A percentile compares a stretch with the other conserved stretches of the same genome.
These are phyloP conservation scores for Cryptocheilus praepositus DNA, from an alignment of 2,888 invertebrate species.

Conservation along the genomic window DNA sequence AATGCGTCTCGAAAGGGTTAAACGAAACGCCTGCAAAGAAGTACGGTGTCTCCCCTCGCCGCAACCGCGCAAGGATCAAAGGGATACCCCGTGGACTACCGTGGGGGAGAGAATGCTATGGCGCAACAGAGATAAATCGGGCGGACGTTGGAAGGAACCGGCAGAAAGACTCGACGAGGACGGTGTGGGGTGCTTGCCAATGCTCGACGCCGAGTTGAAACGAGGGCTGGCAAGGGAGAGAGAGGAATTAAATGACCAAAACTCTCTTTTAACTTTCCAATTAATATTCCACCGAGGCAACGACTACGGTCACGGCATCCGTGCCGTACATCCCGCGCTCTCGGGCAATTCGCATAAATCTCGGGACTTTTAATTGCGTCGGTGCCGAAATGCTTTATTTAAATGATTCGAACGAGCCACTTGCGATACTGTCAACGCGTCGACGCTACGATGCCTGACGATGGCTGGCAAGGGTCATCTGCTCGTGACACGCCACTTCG, in stretches of 20 bases:
- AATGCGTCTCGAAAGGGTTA: too few relatives aligned
- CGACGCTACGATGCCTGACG: neutral
- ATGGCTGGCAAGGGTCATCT: neutral
- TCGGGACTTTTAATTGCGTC: constrained; percentile 66
- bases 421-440: neutral
- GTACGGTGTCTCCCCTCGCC: constrained; percentile 36
- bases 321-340: constrained; percentile 31
- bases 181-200: neutral
- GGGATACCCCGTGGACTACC: constrained; percentile 37
- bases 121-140: too few relatives aligned
- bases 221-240: neutral
- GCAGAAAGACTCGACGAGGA: neutral
- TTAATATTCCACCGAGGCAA: constrained; percentile 58
- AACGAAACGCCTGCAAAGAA: neutral
- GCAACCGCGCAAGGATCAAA: constrained; percentile 45
- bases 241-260: constrained; percentile 41
- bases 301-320: neutral
- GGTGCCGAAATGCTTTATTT: constrained; percentile 60
- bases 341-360: constrained; percentile 59
- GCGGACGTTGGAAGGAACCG: too few relatives aligned
- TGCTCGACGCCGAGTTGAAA: neutral
- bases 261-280: constrained; percentile 64
- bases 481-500: too few relatives aligned
- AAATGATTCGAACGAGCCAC: constrained; percentile 62
- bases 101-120: neutral